phyloP scores from a whole-genome alignment of 1,140 invertebrate species.

The Hermetia illucens region DNA sequence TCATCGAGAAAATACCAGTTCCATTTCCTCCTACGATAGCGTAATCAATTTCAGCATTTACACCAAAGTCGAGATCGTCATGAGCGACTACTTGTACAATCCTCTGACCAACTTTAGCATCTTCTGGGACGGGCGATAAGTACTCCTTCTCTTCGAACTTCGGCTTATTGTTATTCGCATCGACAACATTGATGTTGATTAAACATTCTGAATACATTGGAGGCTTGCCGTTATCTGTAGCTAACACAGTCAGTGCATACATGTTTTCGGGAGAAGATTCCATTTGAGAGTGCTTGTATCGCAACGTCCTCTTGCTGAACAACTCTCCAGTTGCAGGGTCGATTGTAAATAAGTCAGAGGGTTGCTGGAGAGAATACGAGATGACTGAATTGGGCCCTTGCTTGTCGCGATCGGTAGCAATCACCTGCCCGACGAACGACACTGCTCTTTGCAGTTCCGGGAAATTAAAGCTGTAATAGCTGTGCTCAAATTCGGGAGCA shows the following conservation, averaged over 20 bases:
- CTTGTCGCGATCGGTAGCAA: slow-evolving; percentile 78
- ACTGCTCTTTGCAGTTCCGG: slow-evolving; percentile 66
- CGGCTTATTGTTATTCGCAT: slow-evolving; percentile 80
- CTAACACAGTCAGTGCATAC: slow-evolving; percentile 70
- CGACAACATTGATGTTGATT: slow-evolving; percentile 76
- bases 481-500: slow-evolving; percentile 77
- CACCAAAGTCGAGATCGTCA: slow-evolving; percentile 65
- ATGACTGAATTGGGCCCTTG: slow-evolving; percentile 88
- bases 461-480: slow-evolving; percentile 79
- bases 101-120: slow-evolving; percentile 49
- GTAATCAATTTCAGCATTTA: slow-evolving; percentile 81
- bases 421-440: slow-evolving; percentile 75
- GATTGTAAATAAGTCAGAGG: slow-evolving; percentile 79
- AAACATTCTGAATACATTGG: slow-evolving; percentile 72
- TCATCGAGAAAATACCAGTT: slow-evolving; percentile 60
- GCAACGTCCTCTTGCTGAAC: slow-evolving; percentile 65
- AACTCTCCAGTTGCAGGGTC: slow-evolving; percentile 84
- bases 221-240: slow-evolving; percentile 86
- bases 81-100: slow-evolving; percentile 58
- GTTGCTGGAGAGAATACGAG: slow-evolving; percentile 78
- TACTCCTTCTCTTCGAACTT: slow-evolving; percentile 59
- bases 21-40: slow-evolving; percentile 61
- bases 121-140: slow-evolving; percentile 69
- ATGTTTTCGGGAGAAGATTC: slow-evolving; percentile 75
- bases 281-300: slow-evolving; percentile 64